Evolutionary conservation across 2,113 vertebrate species (phyloP).

Genomic region (Dicrurus megarhynchus): DNA sequence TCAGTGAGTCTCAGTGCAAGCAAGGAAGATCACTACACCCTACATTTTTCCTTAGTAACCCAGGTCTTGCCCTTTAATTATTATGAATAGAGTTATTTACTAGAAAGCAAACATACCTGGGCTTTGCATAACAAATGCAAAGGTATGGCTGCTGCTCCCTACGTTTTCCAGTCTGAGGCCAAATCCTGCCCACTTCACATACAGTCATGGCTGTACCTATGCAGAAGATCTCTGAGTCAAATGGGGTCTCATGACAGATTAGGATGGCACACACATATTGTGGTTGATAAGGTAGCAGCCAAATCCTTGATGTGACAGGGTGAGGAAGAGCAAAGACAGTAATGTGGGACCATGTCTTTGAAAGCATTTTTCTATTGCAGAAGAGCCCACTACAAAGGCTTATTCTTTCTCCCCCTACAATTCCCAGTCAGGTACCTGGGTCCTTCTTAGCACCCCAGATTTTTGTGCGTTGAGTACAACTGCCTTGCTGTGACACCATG

Average conservation of each 20-base stretch:
- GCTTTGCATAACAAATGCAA: not conserved
- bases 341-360: not conserved
- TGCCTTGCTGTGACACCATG: not conserved
- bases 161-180: not conserved
- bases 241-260: accelerated
- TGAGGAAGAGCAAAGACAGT: not conserved
- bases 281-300: not conserved
- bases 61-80: not conserved
- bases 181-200: not conserved
- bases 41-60: not conserved
- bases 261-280: not conserved
- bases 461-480: not conserved
- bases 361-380: not conserved
- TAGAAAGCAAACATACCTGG: not conserved
- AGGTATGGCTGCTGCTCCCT: not conserved
- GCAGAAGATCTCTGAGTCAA: not conserved
- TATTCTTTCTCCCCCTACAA: not conserved
- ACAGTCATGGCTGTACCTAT: not conserved
- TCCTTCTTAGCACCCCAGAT: conserved; percentile 8
- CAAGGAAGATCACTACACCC: not conserved
- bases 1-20: not conserved
- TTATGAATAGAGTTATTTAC: not conserved
- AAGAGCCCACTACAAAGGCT: not conserved
- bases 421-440: not conserved
- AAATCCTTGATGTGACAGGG: not conserved